Evolutionary conservation across 2,797 vertebrate species (phyloP), one percentile per base, ranked within the genome.

Genomic region (Jordanella pulchra): DNA sequence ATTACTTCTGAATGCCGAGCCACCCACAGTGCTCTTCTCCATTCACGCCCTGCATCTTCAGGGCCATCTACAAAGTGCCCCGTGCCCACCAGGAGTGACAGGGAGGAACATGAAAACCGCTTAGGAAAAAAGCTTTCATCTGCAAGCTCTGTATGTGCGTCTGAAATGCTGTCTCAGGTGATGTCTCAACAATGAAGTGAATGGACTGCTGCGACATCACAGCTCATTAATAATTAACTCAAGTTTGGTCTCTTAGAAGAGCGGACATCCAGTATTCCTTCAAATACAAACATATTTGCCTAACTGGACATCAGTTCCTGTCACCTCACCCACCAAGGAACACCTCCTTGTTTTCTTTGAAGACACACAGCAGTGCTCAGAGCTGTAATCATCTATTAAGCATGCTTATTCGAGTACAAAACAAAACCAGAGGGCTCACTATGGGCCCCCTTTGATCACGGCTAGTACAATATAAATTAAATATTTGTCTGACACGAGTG

Each of bases 191-290:
- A 90, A 82, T 82, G 83, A 79, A 80, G 60, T 25, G 76, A 86
- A 90, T 80, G 88, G 81, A 88, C 84, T 76, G 83, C 83, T 73
- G 78, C 76, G 87, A 85, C 88, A 86, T 67, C 23, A 13, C 61
- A 70, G 67, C 30, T 76, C 74, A 76, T 76, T 83, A 93, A 93
- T 93, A 92, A 93, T 91, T 72, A 58, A 76, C 15, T 45, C 11
- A 60, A 53, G 25, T 67, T 58, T 74, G 64, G 64, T 32, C 66
- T 72, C 69, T 79, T 73, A 65, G 77, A 28, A 85, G 77, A 79
- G 76, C 68, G 60, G 75, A 89, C 74, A 69, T 80, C 74, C 28
- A 23, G 64, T 73, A 89, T 66, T 67, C 86, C 71, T 74, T 88
- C 83, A 88, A 87, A 76, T 90, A 87, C 84, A 80, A 89, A 89